Base-by-base conservation (phyloP, 2,888 invertebrate genomes). In the Orthosia gracilis region DNA sequence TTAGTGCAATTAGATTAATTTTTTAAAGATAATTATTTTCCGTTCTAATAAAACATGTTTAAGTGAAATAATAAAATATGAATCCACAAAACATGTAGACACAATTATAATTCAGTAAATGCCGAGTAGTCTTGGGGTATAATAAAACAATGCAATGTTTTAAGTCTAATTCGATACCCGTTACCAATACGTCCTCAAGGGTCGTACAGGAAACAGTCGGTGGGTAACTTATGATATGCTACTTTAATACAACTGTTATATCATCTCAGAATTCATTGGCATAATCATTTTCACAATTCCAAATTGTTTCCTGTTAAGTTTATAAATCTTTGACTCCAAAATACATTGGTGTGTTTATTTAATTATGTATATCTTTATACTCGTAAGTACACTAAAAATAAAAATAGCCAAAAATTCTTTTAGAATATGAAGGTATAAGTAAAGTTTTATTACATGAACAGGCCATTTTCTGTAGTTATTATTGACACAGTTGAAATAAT, bases 1-100 rank as follows among this genome's bases (percentile, higher is more conserved):
- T 94, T 90, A 94, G 96, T 96, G 96, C 96, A 96, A 92, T 95
- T 95, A 96, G 94, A 94, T 94, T 94, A 93, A 92, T 94, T 90
- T 65, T 90, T 91, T 91, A 88, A 92, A 91, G 92, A 93, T 91
- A 92, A 90, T 93, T 92, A 92, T 83, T 92, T 90, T 91, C 81
- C 79, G 88, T 91, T 91, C 90, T 93, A 92, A 92, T 91, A 88
- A 94, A 92, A 90, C 86, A 91, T 91, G 84, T 90, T 90, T 88
- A 87, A 45, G 31, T 74, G 55, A 78, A 75, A 76, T 49, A 69
- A 76, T 68, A 69, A 63, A 78, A 59, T 49, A 77, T 62, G 49
- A 78, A 76, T 73, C 61, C 40, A 76, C 58, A 79, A 62, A 82
- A 77, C 13, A 59, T 79, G 23, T 71, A 62, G 71, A 69, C 59